Evolutionary conservation across 2,113 vertebrate genomes (phyloP).

Genomic region (Probosciger aterrimus): DNA sequence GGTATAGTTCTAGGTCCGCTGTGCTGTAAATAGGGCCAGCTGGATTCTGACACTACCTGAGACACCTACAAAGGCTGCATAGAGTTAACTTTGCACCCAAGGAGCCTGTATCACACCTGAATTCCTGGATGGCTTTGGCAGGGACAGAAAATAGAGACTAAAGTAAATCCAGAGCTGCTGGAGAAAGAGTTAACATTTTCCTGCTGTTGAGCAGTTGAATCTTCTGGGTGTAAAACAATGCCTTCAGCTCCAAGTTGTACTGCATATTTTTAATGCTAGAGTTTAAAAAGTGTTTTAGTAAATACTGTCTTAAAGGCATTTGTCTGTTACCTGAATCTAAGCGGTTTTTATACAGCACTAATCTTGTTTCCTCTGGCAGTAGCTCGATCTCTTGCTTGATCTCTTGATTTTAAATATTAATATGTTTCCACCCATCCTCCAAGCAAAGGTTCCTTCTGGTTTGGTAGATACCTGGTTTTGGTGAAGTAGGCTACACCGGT

Average conservation of each 20-base stretch:
- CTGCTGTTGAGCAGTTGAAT: not conserved
- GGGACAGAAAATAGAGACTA: not conserved
- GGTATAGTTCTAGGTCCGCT: not conserved
- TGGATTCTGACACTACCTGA: not conserved
- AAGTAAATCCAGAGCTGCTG: not conserved
- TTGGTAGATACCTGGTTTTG: not conserved
- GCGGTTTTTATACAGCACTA: accelerated
- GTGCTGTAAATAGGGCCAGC: not conserved
- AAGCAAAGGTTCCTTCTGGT: not conserved
- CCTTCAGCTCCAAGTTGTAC: not conserved
- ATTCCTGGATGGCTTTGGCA: not conserved
- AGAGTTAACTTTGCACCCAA: not conserved
- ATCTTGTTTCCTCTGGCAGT: not conserved
- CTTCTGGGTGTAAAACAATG: not conserved
- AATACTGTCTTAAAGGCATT: not conserved
- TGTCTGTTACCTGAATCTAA: not conserved
- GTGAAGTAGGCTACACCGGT: not conserved
- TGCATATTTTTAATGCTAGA: not conserved
- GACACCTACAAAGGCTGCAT: not conserved
- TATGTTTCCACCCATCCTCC: not conserved
- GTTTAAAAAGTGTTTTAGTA: not conserved
- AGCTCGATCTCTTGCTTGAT: not conserved
- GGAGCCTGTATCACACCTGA: not conserved
- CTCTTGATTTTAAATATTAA: not conserved
- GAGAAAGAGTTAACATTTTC: not conserved